Base-by-base conservation (phyloP, 2,113 vertebrate species). In the Ailuropoda melanoleuca region DNA sequence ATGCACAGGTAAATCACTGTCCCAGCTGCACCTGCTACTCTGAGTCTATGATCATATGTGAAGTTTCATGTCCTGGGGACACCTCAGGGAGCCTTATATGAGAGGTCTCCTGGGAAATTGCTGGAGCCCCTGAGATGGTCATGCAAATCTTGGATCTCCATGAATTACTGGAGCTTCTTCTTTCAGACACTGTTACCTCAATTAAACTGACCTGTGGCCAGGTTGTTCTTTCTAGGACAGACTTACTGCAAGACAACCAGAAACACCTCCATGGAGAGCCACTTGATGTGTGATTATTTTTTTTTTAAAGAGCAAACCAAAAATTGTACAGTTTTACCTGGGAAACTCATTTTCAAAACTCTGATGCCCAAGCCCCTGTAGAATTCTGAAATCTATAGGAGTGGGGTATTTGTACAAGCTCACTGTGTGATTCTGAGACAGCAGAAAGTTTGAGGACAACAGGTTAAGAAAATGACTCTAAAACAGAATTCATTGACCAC, bases 401-500 rank as follows among this genome's bases (percentile, higher is more conserved):
- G 10, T 21, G 1, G 31, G 1, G 14, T 58, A 2, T 62, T 34
- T 77, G 5, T 24, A 6, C 18, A 72, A 78, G 29, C 23, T 91
- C 43, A 17, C 29, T 34, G 15, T 19, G 21, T 18, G 14, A 43
- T 55, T 86, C 81, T 43, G 13, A 60, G 39, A 24, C 37, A 17
- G 29, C 37, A 66, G 81, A 39, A 85, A 66, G 31, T 62, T 6
- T 46, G 74, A 56, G 46, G 72, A 66, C 8, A 4, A 58, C 18
- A 26, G 8, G 37, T n/a, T 60, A 6, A 53, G n/a, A 77, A 96
- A 78, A 46, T 11, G 19, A 48, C 43, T 83, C 34, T 29, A 46
- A 93, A 86, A 53, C 39, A n/a, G 5, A 18, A 90, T 18, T 43
- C 46, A 15, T 50, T 6, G 2, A 66, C 97, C 98, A 97, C 95